Base-by-base conservation (phyloP, 2,888 invertebrate species). In the Heteromyza rotundicornis region DNA sequence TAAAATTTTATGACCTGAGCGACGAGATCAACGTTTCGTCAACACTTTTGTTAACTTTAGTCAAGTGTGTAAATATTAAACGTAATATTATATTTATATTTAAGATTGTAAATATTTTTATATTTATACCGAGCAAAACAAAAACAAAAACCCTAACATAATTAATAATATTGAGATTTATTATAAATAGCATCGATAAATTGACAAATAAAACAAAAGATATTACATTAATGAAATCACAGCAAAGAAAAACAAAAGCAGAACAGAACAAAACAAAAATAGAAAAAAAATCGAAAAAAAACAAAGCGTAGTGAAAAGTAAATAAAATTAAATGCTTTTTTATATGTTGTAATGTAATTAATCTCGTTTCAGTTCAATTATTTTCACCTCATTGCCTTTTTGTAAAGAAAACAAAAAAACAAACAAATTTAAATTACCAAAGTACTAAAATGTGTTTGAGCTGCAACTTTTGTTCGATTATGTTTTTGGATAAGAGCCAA, bases 41-140 rank as follows among this genome's bases (percentile, higher is more conserved):
- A 22, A 14, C 14, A 22, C 24, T n/a, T 57, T 57, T 49, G 17
- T 57, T 27, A 23, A 14, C 16, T 23, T 56, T 56, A n/a, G 44
- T 40, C 27, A 27, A 27, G 7, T 7, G n/a, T 40, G n/a, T n/a
- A n/a, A n/a, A n/a, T n/a, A n/a, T n/a, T n/a, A n/a, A n/a, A n/a
- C n/a, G n/a, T n/a, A n/a, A n/a, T n/a, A n/a, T 40, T 40, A 14
- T 40, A 27, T 27, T 10, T 22, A 54, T 54, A 12, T 44, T 36
- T 47, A 51, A 50, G 32, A 36, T 32, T 51, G 51, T 17, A 52
- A 53, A 59, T 47, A 47, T 19, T 47, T 47, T 47, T 47, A 47
- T 20, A 17, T 40, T 40, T 40, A n/a, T n/a, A n/a, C n/a, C n/a
- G n/a, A n/a, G n/a, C n/a, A n/a, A n/a, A 7, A 3, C 16, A 40